Percentiles rank a stretch among this genome's conserved stretches.
phyloP scores from a whole-genome alignment of 2,888 invertebrate genomes.

The Tipula lateralis region DNA sequence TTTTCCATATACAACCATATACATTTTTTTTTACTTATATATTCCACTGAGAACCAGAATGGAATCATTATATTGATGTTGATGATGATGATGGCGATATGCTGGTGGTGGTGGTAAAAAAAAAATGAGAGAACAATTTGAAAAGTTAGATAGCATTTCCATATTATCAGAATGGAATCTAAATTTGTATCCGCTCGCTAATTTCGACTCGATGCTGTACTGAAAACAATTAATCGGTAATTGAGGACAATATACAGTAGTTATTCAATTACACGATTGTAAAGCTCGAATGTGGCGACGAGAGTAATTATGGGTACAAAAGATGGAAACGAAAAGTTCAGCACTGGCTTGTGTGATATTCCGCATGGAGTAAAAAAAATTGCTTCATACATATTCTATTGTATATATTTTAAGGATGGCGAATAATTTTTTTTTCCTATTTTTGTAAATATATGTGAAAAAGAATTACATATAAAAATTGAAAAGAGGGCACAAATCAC shows the following conservation, averaged over 20 bases:
- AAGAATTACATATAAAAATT: not conserved
- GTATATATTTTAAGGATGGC: not conserved
- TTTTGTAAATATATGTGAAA: not conserved
- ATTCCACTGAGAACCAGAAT: not conserved
- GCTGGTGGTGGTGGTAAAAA: not conserved
- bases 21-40: not conserved
- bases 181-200: not conserved
- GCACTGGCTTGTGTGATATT: not conserved
- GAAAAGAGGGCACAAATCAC: constrained; percentile 30
- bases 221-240: not conserved
- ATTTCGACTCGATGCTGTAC: not conserved
- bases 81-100: not conserved
- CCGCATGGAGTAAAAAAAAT: not conserved
- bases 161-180: not conserved
- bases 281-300: not conserved
- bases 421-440: not conserved
- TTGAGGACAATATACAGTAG: no score
- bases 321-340: not conserved
- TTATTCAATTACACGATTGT: no score
- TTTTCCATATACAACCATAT: not conserved
- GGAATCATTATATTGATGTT: not conserved
- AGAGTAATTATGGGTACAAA: not conserved
- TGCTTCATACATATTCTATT: constrained; percentile 11
- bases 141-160: not conserved
- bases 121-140: not conserved